A percentile compares a stretch with the other conserved stretches of the same genome.
These are phyloP conservation scores for Tholera decimalis DNA, from an alignment of 2,888 invertebrate species.

Conservation along the genomic window DNA sequence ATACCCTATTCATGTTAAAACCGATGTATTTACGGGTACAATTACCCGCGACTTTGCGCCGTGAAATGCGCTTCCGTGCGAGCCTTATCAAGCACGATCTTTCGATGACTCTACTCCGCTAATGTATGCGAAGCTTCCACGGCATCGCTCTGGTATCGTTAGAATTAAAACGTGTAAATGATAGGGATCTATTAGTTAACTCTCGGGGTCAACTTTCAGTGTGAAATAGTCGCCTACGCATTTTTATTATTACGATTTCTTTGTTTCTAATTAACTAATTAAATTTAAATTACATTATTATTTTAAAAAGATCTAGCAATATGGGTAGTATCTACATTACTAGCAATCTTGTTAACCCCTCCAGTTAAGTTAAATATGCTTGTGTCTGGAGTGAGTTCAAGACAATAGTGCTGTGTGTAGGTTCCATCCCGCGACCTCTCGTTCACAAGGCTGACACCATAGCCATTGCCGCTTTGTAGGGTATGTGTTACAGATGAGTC, in stretches of 20 bases:
- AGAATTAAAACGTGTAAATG: constrained; percentile 54
- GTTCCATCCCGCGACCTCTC: too few relatives aligned
- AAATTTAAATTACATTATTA: too few relatives aligned
- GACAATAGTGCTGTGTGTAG: too few relatives aligned
- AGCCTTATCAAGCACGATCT: constrained; percentile 72
- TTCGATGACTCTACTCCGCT: constrained; percentile 59
- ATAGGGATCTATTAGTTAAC: constrained; percentile 44
- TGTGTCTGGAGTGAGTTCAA: too few relatives aligned
- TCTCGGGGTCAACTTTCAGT: constrained; percentile 29
- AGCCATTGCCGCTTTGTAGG: neutral
- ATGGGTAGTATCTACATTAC: too few relatives aligned
- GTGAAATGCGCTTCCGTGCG: constrained; percentile 75
- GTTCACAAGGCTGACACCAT: too few relatives aligned
- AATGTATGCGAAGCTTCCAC: constrained; percentile 62
- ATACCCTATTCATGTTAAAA: constrained; percentile 42
- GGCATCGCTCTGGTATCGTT: constrained; percentile 62
- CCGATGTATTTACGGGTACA: constrained; percentile 63
- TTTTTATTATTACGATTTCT: too few relatives aligned
- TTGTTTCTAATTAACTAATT: too few relatives aligned
- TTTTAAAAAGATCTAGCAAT: too few relatives aligned
- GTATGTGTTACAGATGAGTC: neutral
- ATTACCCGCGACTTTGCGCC: constrained; percentile 69
- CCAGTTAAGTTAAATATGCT: too few relatives aligned
- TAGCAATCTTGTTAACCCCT: too few relatives aligned
- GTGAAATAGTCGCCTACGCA: neutral